Conservation (phyloP, 2,888 invertebrate species). For the Itoplectis maculator region DNA sequence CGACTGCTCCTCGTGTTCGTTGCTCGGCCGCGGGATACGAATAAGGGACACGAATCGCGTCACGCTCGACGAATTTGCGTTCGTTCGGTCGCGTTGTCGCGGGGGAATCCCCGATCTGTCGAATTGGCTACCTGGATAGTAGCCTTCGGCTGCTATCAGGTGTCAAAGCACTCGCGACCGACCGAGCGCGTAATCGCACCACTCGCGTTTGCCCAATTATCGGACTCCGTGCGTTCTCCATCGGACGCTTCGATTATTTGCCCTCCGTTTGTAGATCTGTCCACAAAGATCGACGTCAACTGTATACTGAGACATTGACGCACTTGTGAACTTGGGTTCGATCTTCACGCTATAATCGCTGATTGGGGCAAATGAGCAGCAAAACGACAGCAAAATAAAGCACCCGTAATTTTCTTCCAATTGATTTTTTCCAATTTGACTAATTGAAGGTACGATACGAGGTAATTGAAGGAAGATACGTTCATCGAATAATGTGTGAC, state of each 20-base stretch:
- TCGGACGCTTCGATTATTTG: slow-evolving; percentile 16
- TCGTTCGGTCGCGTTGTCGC: background rate
- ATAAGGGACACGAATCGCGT: slow-evolving; percentile 5
- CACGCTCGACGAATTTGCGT: background rate
- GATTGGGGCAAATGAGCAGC: too few relatives aligned
- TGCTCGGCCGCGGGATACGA: background rate
- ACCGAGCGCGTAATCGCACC: slow-evolving; percentile 30
- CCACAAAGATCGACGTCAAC: background rate
- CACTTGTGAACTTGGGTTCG: background rate
- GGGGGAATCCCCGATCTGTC: slow-evolving; percentile 19
- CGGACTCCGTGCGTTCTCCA: background rate
- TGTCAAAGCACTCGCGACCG: slow-evolving; percentile 40
- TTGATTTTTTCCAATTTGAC: too few relatives aligned
- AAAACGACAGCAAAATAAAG: background rate
- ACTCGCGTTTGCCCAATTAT: slow-evolving; percentile 37
- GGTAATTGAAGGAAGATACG: too few relatives aligned
- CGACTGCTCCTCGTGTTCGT: background rate
- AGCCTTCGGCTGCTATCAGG: slow-evolving; percentile 29
- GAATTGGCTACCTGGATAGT: too few relatives aligned
- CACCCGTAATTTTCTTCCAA: background rate
- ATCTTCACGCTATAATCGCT: too few relatives aligned
- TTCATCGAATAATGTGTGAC: too few relatives aligned
- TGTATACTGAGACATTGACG: background rate
- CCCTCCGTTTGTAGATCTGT: background rate
- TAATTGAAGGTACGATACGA: too few relatives aligned